A percentile compares a stretch with the other conserved stretches of the same genome.
Evolutionary conservation across 2,113 vertebrate species (phyloP).

Genomic region (Tiliqua scincoides): DNA sequence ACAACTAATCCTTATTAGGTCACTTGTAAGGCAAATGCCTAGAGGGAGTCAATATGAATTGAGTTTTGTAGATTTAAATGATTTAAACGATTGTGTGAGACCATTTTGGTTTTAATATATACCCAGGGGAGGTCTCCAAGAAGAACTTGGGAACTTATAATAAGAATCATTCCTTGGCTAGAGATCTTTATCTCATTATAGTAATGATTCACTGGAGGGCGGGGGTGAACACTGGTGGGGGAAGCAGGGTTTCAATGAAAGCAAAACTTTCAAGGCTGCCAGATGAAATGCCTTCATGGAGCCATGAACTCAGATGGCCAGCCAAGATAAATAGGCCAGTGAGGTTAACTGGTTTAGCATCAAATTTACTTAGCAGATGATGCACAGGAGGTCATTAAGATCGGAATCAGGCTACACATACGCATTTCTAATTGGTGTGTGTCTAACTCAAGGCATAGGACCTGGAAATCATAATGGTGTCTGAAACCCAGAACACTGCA

Average conservation of each 20-base stretch:
- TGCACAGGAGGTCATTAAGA: not conserved
- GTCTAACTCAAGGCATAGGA: not conserved
- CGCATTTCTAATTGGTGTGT: not conserved
- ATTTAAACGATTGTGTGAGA: conserved; percentile 43
- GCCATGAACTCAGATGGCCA: conserved; percentile 53
- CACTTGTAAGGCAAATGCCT: conserved; percentile 58
- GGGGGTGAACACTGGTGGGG: not conserved
- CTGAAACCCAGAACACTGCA: not conserved
- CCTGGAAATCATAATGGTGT: not conserved
- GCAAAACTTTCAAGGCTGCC: conserved; percentile 47
- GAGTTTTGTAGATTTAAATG: conserved; percentile 69
- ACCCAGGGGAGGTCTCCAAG: conserved; percentile 57
- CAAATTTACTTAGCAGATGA: conserved; percentile 2
- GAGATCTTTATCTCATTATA: conserved; percentile 69
- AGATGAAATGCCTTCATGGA: conserved; percentile 58
- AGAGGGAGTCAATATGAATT: conserved; percentile 65
- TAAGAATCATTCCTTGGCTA: conserved; percentile 67
- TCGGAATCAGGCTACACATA: conserved; percentile 3
- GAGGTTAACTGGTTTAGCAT: conserved; percentile 38
- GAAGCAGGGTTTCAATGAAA: conserved; percentile 43
- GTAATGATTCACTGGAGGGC: conserved; percentile 61
- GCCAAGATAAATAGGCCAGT: conserved; percentile 57
- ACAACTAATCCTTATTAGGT: conserved; percentile 62
- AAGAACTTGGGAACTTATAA: conserved; percentile 61
- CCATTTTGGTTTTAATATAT: conserved; percentile 66